Percentiles rank a stretch among this genome's conserved stretches.
Evolutionary conservation across 1,140 invertebrate species (phyloP).

Genomic region (Aphidius ervi): DNA sequence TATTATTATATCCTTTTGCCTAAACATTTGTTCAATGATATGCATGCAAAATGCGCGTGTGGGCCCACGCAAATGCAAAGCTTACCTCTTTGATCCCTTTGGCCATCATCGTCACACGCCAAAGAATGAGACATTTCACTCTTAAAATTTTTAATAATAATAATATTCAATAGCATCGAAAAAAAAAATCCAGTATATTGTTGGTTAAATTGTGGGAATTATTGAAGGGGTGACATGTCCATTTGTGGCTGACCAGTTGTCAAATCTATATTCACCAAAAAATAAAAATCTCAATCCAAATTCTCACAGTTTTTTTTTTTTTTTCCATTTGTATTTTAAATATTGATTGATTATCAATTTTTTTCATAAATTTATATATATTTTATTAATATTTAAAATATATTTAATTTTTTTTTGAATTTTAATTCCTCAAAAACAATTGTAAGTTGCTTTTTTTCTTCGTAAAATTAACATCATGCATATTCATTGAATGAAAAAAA

Average conservation of each 20-base stretch:
- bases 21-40: conserved; percentile 5
- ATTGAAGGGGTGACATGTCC: conserved; percentile 50
- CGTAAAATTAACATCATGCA: too few relatives aligned
- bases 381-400: neutral
- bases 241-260: conserved; percentile 53
- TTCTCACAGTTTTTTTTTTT: neutral
- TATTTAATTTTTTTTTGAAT: neutral
- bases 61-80: conserved; percentile 33
- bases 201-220: conserved; percentile 42
- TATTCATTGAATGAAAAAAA: too few relatives aligned
- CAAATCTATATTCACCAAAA: conserved; percentile 9
- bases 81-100: conserved; percentile 41
- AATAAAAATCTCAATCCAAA: conserved; percentile 8
- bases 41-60: conserved; percentile 34
- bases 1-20: conserved; percentile 1
- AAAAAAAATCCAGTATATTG: conserved; percentile 25
- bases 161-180: conserved; percentile 16
- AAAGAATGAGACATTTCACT: conserved; percentile 35
- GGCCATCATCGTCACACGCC: conserved; percentile 26
- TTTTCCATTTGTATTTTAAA: neutral
- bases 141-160: neutral
- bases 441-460: too few relatives aligned
- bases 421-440: neutral
- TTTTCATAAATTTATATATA: neutral
- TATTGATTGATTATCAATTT: neutral